phyloP scores from a whole-genome alignment of 1,140 invertebrate genomes.

The Heliconius eleuchia region DNA sequence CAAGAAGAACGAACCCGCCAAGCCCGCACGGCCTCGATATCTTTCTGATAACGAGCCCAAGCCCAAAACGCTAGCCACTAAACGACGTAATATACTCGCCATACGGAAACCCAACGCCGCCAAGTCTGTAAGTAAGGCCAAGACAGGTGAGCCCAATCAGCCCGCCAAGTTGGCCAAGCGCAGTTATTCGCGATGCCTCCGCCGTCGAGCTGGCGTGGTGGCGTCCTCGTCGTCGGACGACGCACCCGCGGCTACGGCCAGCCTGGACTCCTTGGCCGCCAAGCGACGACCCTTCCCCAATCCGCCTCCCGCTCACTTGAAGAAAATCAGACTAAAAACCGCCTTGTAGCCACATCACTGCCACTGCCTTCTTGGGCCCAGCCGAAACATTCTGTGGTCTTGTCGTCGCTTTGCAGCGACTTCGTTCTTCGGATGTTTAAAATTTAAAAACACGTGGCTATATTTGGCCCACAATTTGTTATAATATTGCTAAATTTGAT shows the following conservation, averaged over 20 bases:
- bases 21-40: constrained; percentile 56
- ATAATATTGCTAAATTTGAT: too few species aligned
- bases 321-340: constrained; percentile 68
- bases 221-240: constrained; percentile 45
- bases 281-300: constrained; percentile 54
- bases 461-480: too few species aligned
- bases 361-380: constrained; percentile 41
- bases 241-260: constrained; percentile 29
- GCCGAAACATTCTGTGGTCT: background rate
- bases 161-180: constrained; percentile 50
- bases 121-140: constrained; percentile 52
- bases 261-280: constrained; percentile 36
- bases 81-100: constrained; percentile 65
- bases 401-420: too few species aligned
- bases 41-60: constrained; percentile 66
- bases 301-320: constrained; percentile 56
- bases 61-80: constrained; percentile 62
- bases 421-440: too few species aligned
- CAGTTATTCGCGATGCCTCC: constrained; percentile 50
- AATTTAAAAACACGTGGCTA: too few species aligned
- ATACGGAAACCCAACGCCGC: constrained; percentile 68
- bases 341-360: constrained; percentile 58
- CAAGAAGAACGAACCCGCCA: constrained; percentile 65
- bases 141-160: constrained; percentile 53
- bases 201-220: constrained; percentile 38